Evolutionary conservation across 1,140 invertebrate species (phyloP), one percentile per base, ranked within the genome.

Genomic region (Mylabris phalerata): DNA sequence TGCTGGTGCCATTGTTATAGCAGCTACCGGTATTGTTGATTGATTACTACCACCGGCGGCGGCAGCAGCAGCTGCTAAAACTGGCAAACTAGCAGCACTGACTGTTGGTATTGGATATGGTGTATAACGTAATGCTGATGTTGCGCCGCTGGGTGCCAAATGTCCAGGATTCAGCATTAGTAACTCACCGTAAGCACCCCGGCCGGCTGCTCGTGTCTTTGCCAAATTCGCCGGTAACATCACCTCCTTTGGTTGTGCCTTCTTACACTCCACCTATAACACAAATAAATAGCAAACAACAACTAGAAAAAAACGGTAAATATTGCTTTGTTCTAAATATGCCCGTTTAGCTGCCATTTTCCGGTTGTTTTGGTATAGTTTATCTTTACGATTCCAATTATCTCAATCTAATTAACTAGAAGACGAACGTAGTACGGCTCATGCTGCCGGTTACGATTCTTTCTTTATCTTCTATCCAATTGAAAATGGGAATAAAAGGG

Each of bases 201-300:
- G 86, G 67, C 90, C 90, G 65, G 90, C 89, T 68, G 90, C 90
- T 75, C 92, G 85, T 76, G 91, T 93, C 83, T 94, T 93, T 69
- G 91, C 92, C 79, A 93, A 78, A 77, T 93, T 94, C 59, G 92
- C 88, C 68, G 93, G 93, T 74, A 97, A 85, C 95, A 98, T 98
- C 69, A 98, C 95, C 83, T 98, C 95, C 83, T 98, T 98, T 55
- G 95, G 95, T 78, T 98, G 95, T 74, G 95, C 95, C 81, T 98
- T 98, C 86, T 98, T 98, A 82, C 95, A 98, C 83, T 98, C 95
- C 78, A 98, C 95, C 95, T 98, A 82, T 26, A 79, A 85, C 74
- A 69, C 9, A 66, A 74, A 75, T 71, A 63, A 63, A 55, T 40
- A 49, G 45, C 7, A 51, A 32, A 32, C 7, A 5, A 38, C n/a